Conservation (phyloP, 2,113 vertebrate genomes). For the Nerophis ophidion region DNA sequence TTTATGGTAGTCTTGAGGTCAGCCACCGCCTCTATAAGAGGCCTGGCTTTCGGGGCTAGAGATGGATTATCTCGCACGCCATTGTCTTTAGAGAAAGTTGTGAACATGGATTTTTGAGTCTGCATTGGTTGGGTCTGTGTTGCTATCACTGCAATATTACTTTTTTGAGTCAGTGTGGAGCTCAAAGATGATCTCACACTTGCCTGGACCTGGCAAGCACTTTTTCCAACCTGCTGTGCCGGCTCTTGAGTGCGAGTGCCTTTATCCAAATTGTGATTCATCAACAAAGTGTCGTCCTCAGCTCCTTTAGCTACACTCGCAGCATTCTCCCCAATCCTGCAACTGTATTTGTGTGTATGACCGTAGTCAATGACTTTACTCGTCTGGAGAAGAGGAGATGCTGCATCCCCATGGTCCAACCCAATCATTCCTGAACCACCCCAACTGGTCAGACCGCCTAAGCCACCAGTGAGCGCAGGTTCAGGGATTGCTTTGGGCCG, state of each 20-base stretch:
- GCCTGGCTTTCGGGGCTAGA: constrained; percentile 24
- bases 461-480: constrained; percentile 15
- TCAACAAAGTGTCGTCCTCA: constrained; percentile 1
- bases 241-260: background rate
- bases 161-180: constrained; percentile 7
- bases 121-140: fast-evolving
- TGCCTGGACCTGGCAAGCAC: background rate
- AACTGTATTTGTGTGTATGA: constrained; percentile 81
- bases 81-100: constrained; percentile 26
- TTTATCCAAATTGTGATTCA: background rate
- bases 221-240: background rate
- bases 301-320: constrained; percentile 6
- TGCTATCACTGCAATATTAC: background rate
- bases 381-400: constrained; percentile 57
- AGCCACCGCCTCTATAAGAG: constrained; percentile 20
- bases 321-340: constrained; percentile 66
- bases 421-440: background rate
- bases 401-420: background rate
- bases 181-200: background rate
- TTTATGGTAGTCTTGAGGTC: constrained; percentile 1
- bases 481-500: constrained; percentile 21
- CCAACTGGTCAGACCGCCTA: constrained; percentile 1
- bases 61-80: constrained; percentile 21
- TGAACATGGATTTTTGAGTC: background rate
- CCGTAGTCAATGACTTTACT: constrained; percentile 92